These are phyloP conservation scores for Gracilinanus agilis DNA, from an alignment of 2,113 vertebrate species.

Conservation along the genomic window DNA sequence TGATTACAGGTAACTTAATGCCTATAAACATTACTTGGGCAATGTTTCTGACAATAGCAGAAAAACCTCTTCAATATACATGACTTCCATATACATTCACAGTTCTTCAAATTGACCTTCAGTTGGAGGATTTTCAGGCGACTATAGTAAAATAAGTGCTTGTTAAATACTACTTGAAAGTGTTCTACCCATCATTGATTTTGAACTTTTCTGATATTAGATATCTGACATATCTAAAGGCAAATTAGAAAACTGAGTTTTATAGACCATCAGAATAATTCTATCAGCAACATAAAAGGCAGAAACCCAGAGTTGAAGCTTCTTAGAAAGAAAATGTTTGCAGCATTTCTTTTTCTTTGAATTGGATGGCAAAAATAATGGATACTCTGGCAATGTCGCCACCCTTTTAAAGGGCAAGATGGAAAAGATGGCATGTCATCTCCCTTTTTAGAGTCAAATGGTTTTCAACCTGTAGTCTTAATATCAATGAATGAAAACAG, in stretches of 20 bases:
- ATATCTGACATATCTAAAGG: constrained; percentile 60
- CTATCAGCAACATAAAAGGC: constrained; percentile 64
- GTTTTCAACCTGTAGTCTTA: neutral
- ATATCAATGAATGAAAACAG: constrained; percentile 31
- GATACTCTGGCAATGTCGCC: constrained; percentile 26
- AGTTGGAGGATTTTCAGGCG: constrained; percentile 39
- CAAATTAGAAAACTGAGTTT: constrained; percentile 68
- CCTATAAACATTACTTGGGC: neutral
- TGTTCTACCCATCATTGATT: constrained; percentile 66
- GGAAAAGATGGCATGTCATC: neutral
- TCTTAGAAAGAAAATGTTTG: constrained; percentile 60
- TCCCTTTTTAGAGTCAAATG: neutral
- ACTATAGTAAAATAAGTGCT: constrained; percentile 43
- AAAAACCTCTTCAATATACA: neutral
- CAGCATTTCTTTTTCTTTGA: constrained; percentile 51
- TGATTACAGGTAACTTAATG: neutral
- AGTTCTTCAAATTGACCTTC: constrained; percentile 63
- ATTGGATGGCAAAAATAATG: constrained; percentile 2
- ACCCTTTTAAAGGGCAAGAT: constrained; percentile 34
- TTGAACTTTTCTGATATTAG: constrained; percentile 69
- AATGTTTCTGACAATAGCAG: neutral
- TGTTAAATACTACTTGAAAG: constrained; percentile 66
- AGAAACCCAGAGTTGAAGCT: constrained; percentile 55
- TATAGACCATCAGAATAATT: constrained; percentile 74
- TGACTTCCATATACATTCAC: constrained; percentile 34